Evolutionary conservation across 2,113 vertebrate genomes (phyloP).

Genomic region (Halcyon malimbica): DNA sequence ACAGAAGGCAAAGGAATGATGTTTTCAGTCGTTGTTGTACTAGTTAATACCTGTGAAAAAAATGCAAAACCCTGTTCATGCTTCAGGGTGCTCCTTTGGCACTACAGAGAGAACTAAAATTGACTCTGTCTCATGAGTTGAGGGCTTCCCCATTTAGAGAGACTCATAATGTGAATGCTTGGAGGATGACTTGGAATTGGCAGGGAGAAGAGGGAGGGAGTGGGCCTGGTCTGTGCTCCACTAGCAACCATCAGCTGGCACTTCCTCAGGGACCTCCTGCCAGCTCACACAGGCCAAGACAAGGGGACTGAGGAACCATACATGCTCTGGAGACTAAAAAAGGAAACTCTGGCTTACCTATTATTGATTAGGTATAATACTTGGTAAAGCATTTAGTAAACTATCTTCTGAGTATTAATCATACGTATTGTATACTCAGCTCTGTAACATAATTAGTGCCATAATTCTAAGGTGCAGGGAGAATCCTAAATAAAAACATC

Average conservation of each 20-base stretch:
- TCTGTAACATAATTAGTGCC: background rate
- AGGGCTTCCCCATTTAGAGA: background rate
- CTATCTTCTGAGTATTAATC: background rate
- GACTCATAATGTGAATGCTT: background rate
- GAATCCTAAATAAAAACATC: background rate
- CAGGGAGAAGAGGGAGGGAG: background rate
- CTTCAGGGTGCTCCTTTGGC: background rate
- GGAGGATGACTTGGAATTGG: background rate
- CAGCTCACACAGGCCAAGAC: background rate
- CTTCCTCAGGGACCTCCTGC: background rate
- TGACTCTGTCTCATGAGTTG: background rate
- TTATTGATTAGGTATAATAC: background rate
- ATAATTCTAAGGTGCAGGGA: background rate
- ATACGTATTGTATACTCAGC: background rate
- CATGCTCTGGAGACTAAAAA: background rate
- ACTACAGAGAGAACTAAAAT: background rate
- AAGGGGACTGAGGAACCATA: background rate
- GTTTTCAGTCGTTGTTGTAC: background rate
- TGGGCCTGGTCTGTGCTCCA: accelerated
- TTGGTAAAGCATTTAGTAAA: background rate
- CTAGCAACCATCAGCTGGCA: background rate
- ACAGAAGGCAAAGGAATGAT: background rate
- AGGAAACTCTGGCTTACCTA: background rate
- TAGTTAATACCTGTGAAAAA: background rate
- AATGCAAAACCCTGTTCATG: background rate